A percentile compares a stretch with the other conserved stretches of the same genome.
Evolutionary conservation across 2,113 vertebrate species (phyloP).

Genomic region (Syrmaticus mikado): DNA sequence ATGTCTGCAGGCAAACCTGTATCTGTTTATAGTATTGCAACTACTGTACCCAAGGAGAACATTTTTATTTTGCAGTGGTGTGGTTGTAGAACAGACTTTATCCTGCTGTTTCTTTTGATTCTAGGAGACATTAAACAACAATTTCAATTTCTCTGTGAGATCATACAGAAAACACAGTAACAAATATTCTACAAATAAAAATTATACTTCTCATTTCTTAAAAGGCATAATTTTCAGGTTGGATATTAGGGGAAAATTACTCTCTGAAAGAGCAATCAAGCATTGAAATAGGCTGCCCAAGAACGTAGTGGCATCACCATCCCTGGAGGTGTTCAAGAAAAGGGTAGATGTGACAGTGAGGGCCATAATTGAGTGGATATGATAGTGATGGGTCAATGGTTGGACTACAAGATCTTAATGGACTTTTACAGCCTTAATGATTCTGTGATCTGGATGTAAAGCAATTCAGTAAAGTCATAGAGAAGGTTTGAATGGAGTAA

Average conservation of each 20-base stretch:
- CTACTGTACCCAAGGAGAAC: background rate
- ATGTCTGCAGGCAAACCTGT: background rate
- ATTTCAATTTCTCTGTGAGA: background rate
- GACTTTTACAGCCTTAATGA: too few species aligned
- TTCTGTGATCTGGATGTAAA: background rate
- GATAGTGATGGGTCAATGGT: too few species aligned
- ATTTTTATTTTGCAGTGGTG: background rate
- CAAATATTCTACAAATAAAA: fast-evolving
- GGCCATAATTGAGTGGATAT: too few species aligned
- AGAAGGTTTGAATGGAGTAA: background rate
- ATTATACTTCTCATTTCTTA: background rate
- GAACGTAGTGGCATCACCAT: too few species aligned
- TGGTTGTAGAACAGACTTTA: background rate
- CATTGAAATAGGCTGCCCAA: too few species aligned
- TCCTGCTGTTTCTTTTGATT: background rate
- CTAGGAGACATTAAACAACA: background rate
- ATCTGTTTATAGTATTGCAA: background rate
- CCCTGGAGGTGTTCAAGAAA: too few species aligned
- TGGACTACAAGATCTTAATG: too few species aligned
- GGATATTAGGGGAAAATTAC: too few species aligned
- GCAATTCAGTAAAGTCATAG: background rate
- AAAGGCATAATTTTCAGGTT: background rate
- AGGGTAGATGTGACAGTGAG: too few species aligned
- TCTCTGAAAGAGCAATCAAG: too few species aligned
- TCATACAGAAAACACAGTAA: background rate